A percentile compares a stretch with the other conserved stretches of the same genome.
phyloP scores from a whole-genome alignment of 2,113 vertebrate genomes.

The Picathartes gymnocephalus region DNA sequence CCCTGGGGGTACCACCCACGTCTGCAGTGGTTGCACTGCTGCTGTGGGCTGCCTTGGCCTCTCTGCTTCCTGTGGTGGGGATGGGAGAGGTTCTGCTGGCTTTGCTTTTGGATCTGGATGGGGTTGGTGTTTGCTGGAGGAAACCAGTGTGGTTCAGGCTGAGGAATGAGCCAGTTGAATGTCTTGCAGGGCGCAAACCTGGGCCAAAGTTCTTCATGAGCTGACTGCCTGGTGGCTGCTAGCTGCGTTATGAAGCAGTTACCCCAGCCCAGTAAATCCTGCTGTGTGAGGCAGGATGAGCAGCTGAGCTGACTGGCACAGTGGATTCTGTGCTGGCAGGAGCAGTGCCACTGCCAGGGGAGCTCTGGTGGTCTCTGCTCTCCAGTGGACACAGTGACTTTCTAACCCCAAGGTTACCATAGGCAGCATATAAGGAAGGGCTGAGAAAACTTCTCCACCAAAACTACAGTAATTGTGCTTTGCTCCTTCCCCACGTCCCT shows the following conservation, averaged over 20 bases:
- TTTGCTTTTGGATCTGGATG: neutral
- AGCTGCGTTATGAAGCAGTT: rapidly evolving
- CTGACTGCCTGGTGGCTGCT: neutral
- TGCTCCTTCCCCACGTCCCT: neutral
- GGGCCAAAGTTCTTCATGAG: neutral
- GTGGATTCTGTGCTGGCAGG: neutral
- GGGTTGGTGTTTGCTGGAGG: neutral
- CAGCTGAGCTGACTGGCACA: neutral
- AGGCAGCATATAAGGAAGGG: neutral
- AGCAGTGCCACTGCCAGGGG: neutral
- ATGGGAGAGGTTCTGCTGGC: neutral
- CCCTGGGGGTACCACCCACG: neutral
- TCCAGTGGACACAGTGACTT: neutral
- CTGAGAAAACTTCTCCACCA: neutral
- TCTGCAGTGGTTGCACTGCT: neutral
- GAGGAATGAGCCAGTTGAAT: neutral
- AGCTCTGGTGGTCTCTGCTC: neutral
- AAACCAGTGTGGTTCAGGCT: neutral
- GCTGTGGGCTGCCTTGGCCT: neutral
- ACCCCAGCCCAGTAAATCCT: neutral
- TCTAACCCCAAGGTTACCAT: neutral
- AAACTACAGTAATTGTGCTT: neutral
- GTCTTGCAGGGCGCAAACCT: neutral
- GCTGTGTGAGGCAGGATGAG: neutral
- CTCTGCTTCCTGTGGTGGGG: neutral